Base-by-base conservation (phyloP, 2,113 vertebrate species). In the Anoura caudifer region DNA sequence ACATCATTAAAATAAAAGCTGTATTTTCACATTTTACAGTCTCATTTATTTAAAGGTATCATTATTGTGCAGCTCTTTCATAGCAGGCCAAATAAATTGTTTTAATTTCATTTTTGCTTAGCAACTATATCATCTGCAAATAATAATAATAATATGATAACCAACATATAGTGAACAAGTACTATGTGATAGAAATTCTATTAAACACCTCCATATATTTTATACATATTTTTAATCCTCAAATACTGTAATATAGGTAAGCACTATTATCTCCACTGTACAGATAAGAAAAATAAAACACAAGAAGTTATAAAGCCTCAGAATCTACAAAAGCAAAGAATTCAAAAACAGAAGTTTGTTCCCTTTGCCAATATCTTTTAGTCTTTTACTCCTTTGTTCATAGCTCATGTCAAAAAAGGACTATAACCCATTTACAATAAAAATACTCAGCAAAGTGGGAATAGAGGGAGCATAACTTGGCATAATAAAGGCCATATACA, bases 71-170 rank as follows among this genome's bases (percentile, higher is more conserved):
- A 93, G 93, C 56, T 93, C 36, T 87, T 90, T 76, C 56, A 85
- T 26, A 70, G 67, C 56, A 93, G n/a, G n/a, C 22, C 15, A 76
- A 87, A 69, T 86, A 75, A 47, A 61, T 61, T 87, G 4, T 90
- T 76, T 90, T 86, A 96, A 90, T 91, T 65, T 95, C 72, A 91
- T 80, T 91, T 91, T 79, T 73, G 69, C 45, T 52, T 76, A 95
- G 45, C 43, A 95, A 33, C 54, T 38, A 87, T 63, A 76, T 24
- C 63, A 82, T 7, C 16, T n/a, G 81, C 56, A 95, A 92, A 54
- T 56, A 65, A 69, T 13, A 65, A 69, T 13, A 13, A 47, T 50
- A 82, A 56, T 70, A 73, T 50, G 16, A 87, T 11, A 82, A 31
- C 12, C 47, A 90, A 85, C 52, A 73, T 69, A 80, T n/a, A 95